A percentile compares a stretch with the other conserved stretches of the same genome.
phyloP scores from a whole-genome alignment of 2,888 invertebrate species.

The Eulithis testata region DNA sequence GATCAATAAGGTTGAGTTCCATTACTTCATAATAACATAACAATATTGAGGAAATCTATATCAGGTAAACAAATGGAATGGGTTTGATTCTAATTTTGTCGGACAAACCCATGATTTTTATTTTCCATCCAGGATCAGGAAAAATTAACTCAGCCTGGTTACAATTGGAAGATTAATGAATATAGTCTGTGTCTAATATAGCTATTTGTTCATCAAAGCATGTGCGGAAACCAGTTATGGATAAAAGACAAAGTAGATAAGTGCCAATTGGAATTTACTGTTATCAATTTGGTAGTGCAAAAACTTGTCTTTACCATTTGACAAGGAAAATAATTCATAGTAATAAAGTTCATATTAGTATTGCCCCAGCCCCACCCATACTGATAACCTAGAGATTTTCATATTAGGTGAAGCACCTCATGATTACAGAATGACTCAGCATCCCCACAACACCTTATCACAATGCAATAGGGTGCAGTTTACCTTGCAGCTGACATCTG shows the following conservation, averaged over 20 bases:
- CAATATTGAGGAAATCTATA: too few species aligned
- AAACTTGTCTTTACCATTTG: neutral
- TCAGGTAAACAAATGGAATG: too few species aligned
- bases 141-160: too few species aligned
- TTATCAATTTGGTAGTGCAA: neutral
- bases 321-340: neutral
- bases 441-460: conserved; percentile 39
- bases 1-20: too few species aligned
- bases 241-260: neutral
- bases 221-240: neutral
- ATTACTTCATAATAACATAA: too few species aligned
- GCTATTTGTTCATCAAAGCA: neutral
- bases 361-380: conserved; percentile 7
- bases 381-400: conserved; percentile 13
- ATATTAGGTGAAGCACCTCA: conserved; percentile 1
- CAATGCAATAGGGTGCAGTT: conserved; percentile 41
- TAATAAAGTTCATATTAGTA: neutral
- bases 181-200: neutral
- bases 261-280: neutral
- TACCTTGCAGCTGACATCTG: conserved; percentile 33
- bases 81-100: too few species aligned
- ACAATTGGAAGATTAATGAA: too few species aligned
- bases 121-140: too few species aligned
- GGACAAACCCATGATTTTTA: too few species aligned
- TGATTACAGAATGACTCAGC: conserved; percentile 39